These are phyloP conservation scores for Pogoniulus pusillus DNA, from an alignment of 2,797 vertebrate species.

Conservation along the genomic window DNA sequence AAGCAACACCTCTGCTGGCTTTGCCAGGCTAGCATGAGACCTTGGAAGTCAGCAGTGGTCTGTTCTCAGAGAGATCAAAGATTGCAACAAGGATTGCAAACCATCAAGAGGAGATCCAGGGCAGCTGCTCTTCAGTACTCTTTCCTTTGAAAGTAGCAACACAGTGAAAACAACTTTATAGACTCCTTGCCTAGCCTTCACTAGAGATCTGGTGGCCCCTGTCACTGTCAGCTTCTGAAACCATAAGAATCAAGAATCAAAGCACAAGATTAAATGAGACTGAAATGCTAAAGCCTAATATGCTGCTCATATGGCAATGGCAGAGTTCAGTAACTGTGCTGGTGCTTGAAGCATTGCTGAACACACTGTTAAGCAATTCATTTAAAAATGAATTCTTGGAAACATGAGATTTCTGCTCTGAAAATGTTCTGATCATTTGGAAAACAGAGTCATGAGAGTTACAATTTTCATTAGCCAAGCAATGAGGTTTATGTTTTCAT, in stretches of 20 bases:
- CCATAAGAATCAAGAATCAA: not conserved
- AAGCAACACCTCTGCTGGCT: not conserved
- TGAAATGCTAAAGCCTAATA: not conserved
- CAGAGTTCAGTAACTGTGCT: not conserved
- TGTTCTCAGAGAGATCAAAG: conserved; percentile 21
- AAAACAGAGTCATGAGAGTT: not conserved
- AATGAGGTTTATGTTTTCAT: not conserved
- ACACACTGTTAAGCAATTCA: not conserved
- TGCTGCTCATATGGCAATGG: not conserved
- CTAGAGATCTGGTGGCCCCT: not conserved
- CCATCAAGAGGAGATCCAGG: conserved; percentile 73
- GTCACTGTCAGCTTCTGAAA: not conserved
- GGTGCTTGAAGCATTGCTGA: not conserved
- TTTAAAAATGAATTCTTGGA: not conserved
- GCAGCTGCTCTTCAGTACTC: conserved; percentile 85
- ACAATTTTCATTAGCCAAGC: not conserved
- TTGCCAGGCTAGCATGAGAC: not conserved
- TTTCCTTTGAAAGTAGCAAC: conserved; percentile 82
- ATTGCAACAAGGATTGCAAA: conserved; percentile 1
- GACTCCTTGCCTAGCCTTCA: not conserved
- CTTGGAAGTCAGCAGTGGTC: not conserved
- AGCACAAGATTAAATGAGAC: conserved; percentile 2
- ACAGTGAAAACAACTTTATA: conserved; percentile 67
- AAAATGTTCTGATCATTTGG: not conserved
- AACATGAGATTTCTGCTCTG: not conserved